Percentiles rank a stretch among this genome's conserved stretches.
phyloP scores from a whole-genome alignment of 2,888 invertebrate genomes.

The Archips xylosteana region DNA sequence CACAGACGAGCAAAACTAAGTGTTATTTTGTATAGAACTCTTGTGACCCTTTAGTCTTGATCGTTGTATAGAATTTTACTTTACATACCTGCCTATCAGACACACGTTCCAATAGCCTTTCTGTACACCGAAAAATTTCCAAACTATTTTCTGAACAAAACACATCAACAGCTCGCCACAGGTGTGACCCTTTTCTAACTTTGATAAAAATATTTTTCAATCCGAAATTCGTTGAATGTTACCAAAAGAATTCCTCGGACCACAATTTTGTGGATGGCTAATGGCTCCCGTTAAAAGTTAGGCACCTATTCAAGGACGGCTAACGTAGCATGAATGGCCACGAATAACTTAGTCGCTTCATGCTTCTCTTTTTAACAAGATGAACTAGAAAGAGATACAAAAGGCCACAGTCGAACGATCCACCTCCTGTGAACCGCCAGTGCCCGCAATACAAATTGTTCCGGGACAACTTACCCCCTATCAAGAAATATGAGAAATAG shows the following conservation, averaged over 20 bases:
- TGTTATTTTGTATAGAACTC: too few species aligned
- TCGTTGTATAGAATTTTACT: too few species aligned
- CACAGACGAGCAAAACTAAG: too few species aligned
- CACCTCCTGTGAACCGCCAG: background rate
- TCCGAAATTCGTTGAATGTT: conserved; percentile 9
- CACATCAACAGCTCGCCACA: background rate
- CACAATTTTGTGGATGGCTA: conserved; percentile 16
- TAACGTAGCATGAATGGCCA: too few species aligned
- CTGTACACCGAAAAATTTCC: background rate
- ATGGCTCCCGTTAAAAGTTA: conserved; percentile 19
- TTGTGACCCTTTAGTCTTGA: too few species aligned
- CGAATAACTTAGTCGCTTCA: background rate
- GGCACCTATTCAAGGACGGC: background rate
- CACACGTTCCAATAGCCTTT: background rate
- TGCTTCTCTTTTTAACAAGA: background rate
- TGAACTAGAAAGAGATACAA: background rate
- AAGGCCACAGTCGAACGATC: background rate
- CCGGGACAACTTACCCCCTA: conserved; percentile 22
- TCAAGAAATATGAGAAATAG: conserved; percentile 20
- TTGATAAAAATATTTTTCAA: conserved; percentile 23
- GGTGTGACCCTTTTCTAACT: conserved; percentile 5
- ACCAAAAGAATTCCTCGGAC: conserved; percentile 5
- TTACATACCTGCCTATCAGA: too few species aligned
- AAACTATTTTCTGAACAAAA: background rate
- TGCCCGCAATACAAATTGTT: conserved; percentile 32